A percentile compares a stretch with the other conserved stretches of the same genome.
phyloP scores from a whole-genome alignment of 2,797 vertebrate species.

The Pangasius macronema region DNA sequence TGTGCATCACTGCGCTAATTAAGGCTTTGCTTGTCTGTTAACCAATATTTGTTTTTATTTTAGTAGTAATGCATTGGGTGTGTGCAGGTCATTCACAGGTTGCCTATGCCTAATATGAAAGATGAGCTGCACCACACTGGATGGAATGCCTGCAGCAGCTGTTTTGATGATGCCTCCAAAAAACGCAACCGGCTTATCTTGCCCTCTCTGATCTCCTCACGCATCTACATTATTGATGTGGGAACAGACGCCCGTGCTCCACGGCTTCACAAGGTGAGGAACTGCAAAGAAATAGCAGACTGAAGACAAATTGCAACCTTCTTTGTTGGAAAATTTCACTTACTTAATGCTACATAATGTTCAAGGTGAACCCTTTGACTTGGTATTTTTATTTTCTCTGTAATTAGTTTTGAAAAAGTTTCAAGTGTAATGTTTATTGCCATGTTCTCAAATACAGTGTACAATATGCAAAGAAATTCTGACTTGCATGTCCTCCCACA shows the following conservation, averaged over 20 bases:
- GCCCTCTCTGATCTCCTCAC: slow-evolving; percentile 86
- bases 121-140: slow-evolving; percentile 93
- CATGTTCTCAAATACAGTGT: neutral
- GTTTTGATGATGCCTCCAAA: slow-evolving; percentile 81
- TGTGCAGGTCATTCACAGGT: slow-evolving; percentile 87
- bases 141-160: slow-evolving; percentile 96
- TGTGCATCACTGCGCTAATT: neutral
- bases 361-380: neutral
- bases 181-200: slow-evolving; percentile 82
- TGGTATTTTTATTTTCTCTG: neutral
- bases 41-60: neutral
- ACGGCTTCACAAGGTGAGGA: slow-evolving; percentile 81
- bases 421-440: neutral
- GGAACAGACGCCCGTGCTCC: slow-evolving; percentile 75
- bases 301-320: neutral
- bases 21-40: neutral
- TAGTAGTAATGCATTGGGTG: neutral
- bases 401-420: neutral
- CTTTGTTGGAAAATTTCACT: neutral
- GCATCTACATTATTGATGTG: slow-evolving; percentile 87
- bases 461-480: neutral
- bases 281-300: neutral
- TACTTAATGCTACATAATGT: neutral
- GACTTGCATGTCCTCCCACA: neutral
- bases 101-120: slow-evolving; percentile 84